These are phyloP conservation scores for Epinephelus moara DNA, from an alignment of 2,113 vertebrate species.

Conservation along the genomic window DNA sequence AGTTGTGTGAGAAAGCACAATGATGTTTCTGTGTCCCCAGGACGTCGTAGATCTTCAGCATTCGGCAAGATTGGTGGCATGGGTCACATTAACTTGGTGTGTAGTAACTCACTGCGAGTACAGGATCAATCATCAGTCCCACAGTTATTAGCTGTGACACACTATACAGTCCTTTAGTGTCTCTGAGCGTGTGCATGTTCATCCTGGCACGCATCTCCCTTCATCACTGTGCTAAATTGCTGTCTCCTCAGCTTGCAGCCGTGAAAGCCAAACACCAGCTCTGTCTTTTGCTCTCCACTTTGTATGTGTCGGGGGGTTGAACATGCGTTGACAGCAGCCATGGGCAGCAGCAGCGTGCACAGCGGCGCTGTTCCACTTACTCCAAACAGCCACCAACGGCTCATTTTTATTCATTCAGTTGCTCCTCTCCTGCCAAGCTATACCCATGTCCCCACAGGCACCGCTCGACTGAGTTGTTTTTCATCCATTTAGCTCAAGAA, in stretches of 20 bases:
- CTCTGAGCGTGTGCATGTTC: neutral
- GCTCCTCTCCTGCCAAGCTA: slow-evolving; percentile 15
- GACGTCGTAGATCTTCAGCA: slow-evolving; percentile 2
- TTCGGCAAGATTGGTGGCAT: slow-evolving; percentile 1
- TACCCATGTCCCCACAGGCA: slow-evolving; percentile 7
- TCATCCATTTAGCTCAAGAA: slow-evolving; percentile 45
- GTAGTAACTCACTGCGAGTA: neutral
- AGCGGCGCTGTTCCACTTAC: slow-evolving; percentile 36
- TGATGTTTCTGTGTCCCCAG: neutral
- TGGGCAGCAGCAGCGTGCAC: slow-evolving; percentile 23
- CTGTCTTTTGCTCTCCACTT: slow-evolving; percentile 40
- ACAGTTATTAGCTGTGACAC: slow-evolving; percentile 20
- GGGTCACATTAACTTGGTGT: slow-evolving; percentile 1
- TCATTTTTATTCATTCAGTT: slow-evolving; percentile 47
- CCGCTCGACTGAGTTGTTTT: slow-evolving; percentile 26
- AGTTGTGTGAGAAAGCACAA: neutral
- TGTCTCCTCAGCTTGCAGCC: slow-evolving; percentile 25
- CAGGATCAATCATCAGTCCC: slow-evolving; percentile 9
- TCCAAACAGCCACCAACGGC: slow-evolving; percentile 45
- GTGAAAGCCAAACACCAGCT: slow-evolving; percentile 7
- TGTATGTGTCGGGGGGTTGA: slow-evolving; percentile 31
- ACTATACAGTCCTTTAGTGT: neutral
- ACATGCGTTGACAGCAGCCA: slow-evolving; percentile 41
- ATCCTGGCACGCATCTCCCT: slow-evolving; percentile 2
- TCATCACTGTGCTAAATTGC: slow-evolving; percentile 8